phyloP scores from a whole-genome alignment of 2,797 vertebrate genomes.

The Myotis findleyi region DNA sequence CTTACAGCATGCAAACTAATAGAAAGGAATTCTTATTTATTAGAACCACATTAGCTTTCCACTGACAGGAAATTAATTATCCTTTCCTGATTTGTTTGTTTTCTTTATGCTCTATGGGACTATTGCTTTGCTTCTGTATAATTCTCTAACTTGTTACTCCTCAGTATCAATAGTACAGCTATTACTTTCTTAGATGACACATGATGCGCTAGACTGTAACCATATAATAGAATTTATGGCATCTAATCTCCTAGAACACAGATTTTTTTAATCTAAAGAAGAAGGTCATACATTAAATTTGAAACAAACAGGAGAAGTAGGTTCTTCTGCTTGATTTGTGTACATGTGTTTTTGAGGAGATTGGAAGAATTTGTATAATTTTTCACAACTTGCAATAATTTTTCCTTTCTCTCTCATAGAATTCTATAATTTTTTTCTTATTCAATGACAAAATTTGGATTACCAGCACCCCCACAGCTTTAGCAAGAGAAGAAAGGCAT shows the following conservation, averaged over 20 bases:
- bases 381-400: not conserved
- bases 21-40: slow-evolving; percentile 77
- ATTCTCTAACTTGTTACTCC: slow-evolving; percentile 74
- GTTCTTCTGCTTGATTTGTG: not conserved
- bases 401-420: not conserved
- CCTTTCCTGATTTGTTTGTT: slow-evolving; percentile 75
- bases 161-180: slow-evolving; percentile 54
- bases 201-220: slow-evolving; percentile 68
- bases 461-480: not conserved
- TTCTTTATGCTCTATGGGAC: slow-evolving; percentile 48
- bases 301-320: slow-evolving; percentile 56
- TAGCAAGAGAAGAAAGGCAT: not conserved
- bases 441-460: not conserved
- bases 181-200: slow-evolving; percentile 80
- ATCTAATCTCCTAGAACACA: slow-evolving; percentile 68
- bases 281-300: slow-evolving; percentile 64
- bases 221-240: slow-evolving; percentile 74
- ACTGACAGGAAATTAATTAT: slow-evolving; percentile 76
- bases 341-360: not conserved
- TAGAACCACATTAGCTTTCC: slow-evolving; percentile 75
- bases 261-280: slow-evolving; percentile 68
- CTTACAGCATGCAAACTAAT: slow-evolving; percentile 49
- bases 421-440: not conserved
- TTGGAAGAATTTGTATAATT: not conserved
- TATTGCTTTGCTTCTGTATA: slow-evolving; percentile 59